Base-by-base conservation (phyloP, 2,797 vertebrate genomes). In the Peromyscus eremicus region DNA sequence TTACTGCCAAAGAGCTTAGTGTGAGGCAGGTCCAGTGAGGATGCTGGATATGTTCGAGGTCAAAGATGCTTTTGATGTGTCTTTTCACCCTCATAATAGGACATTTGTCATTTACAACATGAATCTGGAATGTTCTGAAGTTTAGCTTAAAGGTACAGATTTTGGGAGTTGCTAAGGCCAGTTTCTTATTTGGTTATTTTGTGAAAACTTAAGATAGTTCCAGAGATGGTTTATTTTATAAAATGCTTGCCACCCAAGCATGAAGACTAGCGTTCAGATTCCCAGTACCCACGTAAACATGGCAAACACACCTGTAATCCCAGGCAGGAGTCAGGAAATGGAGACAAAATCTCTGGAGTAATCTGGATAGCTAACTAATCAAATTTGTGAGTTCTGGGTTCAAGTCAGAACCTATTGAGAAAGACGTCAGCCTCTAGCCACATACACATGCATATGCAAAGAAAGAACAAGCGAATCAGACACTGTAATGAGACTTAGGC, bases 331-430 rank as follows among this genome's bases (percentile, higher is more conserved):
- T 88, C 52, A 75, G 70, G 49, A 71, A n/a, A 6, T 37, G 19
- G n/a, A 75, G 52, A 12, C 17, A 6, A 49, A 25, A 43, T 60
- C 70, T 55, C 19, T 73, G 52, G 68, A 88, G 49, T 34, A 55
- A 73, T 23, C 34, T 52, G 27, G 27, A 9, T 40, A 40, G 34
- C 49, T 73, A 88, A 57, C 9, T 73, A 73, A 49, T 57, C n/a
- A 88, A 32, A 73, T 73, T 49, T 88, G 52, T n/a, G 52, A 73
- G 68, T 52, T 60, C 52, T 88, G 52, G 86, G 10, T 88, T 75
- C 70, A 75, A 88, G 11, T 60, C 17, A 88, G 16, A 88, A 88
- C 52, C n/a, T 29, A 37, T 21, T 71, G 68, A 19, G 34, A 70
- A 87, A 88, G n/a, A 60, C 12, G 75, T 43, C 70, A 75, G 27